Evolutionary conservation across 1,140 invertebrate species (phyloP).

Genomic region (Saccostrea cuccullata): DNA sequence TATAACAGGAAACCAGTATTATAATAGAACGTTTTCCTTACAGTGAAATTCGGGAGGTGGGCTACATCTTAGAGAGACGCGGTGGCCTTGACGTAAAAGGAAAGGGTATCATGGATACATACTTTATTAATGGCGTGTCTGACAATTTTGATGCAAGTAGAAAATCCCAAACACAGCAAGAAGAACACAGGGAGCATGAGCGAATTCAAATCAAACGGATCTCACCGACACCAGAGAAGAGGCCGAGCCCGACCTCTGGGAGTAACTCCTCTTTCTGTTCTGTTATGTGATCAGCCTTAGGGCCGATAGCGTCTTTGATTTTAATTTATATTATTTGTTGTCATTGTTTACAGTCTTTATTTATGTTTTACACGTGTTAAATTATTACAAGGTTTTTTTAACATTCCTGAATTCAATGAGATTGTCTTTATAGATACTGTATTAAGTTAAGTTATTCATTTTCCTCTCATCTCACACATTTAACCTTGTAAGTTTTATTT

Average conservation of each 20-base stretch:
- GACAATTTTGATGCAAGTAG: background rate
- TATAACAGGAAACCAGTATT: too few relatives aligned
- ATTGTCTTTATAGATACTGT: too few relatives aligned
- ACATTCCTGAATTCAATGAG: too few relatives aligned
- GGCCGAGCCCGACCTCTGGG: background rate
- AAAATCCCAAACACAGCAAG: background rate
- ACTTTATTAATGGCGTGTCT: slow-evolving; percentile 69
- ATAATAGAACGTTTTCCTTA: background rate
- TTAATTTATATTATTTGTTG: too few relatives aligned
- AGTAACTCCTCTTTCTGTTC: background rate
- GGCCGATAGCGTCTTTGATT: too few relatives aligned
- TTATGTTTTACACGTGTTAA: too few relatives aligned
- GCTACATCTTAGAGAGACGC: slow-evolving; percentile 57
- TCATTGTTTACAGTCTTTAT: too few relatives aligned
- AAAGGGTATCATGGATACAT: slow-evolving; percentile 77
- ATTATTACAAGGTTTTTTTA: too few relatives aligned
- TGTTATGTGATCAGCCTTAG: background rate
- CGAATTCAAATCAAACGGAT: background rate
- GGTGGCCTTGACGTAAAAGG: slow-evolving; percentile 72
- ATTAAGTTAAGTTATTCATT: too few relatives aligned
- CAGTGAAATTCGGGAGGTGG: background rate
- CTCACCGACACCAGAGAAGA: background rate
- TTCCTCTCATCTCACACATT: too few relatives aligned
- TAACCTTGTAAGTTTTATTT: too few relatives aligned
- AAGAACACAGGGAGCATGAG: background rate